Percentiles rank a stretch among this genome's conserved stretches.
Conservation (phyloP, 2,113 vertebrate species). For the Bos taurus region DNA sequence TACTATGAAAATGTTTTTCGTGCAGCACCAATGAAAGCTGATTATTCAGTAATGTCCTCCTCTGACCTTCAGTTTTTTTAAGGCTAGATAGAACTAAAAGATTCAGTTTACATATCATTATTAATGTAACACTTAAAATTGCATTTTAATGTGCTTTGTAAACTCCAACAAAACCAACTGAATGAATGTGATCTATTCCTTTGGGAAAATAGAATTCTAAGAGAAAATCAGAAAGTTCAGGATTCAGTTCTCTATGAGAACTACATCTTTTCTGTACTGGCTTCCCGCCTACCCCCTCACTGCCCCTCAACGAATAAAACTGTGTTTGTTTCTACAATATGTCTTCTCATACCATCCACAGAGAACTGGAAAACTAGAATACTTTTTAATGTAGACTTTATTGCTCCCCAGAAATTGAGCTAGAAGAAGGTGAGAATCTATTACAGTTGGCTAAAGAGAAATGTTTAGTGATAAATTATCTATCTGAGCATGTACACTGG, state of each 20-base stretch:
- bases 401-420: slow-evolving; percentile 1
- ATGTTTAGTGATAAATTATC: slow-evolving; percentile 43
- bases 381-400: slow-evolving; percentile 34
- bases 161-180: not conserved
- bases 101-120: not conserved
- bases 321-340: slow-evolving; percentile 11
- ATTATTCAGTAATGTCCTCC: not conserved
- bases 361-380: slow-evolving; percentile 21
- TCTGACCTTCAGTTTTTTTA: not conserved
- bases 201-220: not conserved
- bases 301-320: not conserved
- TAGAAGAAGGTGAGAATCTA: slow-evolving; percentile 45
- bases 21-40: not conserved
- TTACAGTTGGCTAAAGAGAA: not conserved
- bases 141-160: not conserved
- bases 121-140: not conserved
- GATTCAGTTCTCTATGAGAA: not conserved
- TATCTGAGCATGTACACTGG: not conserved
- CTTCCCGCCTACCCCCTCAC: not conserved
- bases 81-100: not conserved
- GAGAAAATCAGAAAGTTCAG: not conserved
- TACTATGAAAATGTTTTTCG: not conserved
- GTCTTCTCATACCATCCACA: not conserved
- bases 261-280: not conserved
- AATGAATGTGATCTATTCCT: not conserved